These are phyloP conservation scores for Diadumene lineata DNA, from an alignment of 92 coral and sea anemone genomes.

Conservation along the genomic window DNA sequence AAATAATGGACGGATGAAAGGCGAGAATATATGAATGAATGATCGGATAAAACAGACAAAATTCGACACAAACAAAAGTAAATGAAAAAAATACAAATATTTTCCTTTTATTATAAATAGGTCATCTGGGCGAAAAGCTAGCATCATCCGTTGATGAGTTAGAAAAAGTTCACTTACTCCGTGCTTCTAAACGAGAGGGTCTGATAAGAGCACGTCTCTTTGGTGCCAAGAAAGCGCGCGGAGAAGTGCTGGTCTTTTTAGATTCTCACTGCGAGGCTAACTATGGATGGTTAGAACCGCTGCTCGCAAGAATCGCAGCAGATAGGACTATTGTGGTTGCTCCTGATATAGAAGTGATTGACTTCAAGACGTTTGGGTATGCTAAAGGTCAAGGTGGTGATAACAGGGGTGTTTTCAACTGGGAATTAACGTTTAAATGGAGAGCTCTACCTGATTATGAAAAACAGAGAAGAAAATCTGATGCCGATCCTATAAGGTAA, in stretches of 20 bases:
- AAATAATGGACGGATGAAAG: too few relatives aligned
- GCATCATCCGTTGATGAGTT: conserved; percentile 58
- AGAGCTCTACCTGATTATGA: conserved; percentile 84
- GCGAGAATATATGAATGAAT: too few relatives aligned
- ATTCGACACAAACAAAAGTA: too few relatives aligned
- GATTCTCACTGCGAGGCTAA: conserved; percentile 98
- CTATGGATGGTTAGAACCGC: conserved; percentile 98
- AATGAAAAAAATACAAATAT: too few relatives aligned
- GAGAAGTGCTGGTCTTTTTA: conserved; percentile 84
- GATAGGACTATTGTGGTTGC: conserved; percentile 87
- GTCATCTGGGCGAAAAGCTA: conserved; percentile 69
- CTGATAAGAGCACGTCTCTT: conserved; percentile 88
- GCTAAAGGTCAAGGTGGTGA: conserved; percentile 65
- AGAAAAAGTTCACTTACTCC: conserved; percentile 73
- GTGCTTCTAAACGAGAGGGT: conserved; percentile 87
- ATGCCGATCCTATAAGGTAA: conserved; percentile 85
- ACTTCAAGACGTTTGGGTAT: conserved; percentile 85
- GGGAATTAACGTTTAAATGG: conserved; percentile 99
- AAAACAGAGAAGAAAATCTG: conserved; percentile 57
- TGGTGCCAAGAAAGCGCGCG: conserved; percentile 87
- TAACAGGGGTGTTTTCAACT: conserved; percentile 91
- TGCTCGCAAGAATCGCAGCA: conserved; percentile 90
- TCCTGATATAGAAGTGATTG: conserved; percentile 96
- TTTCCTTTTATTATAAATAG: conserved; percentile 28
- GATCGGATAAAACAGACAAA: too few relatives aligned